Percentiles rank a stretch among this genome's conserved stretches.
These are phyloP conservation scores for Synanthedon vespiformis DNA, from an alignment of 2,888 invertebrate genomes.

Conservation along the genomic window DNA sequence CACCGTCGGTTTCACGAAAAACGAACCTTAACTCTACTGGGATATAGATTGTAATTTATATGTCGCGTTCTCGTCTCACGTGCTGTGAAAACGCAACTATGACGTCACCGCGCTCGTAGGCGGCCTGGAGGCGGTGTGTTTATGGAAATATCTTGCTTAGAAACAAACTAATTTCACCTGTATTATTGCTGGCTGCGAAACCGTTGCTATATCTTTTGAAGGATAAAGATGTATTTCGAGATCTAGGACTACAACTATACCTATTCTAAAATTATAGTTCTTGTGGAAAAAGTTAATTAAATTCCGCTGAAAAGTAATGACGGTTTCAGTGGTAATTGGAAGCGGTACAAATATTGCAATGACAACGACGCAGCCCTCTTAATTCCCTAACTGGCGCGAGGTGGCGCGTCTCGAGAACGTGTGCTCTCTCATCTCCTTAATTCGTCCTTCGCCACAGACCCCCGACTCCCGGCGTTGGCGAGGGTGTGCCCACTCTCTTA, in stretches of 20 bases:
- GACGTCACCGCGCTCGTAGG: slow-evolving; percentile 45
- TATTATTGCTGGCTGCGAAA: too few relatives aligned
- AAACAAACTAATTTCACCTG: background rate
- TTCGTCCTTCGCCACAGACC: slow-evolving; percentile 70
- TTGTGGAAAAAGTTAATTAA: too few relatives aligned
- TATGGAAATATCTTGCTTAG: background rate
- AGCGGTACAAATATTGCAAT: slow-evolving; percentile 3
- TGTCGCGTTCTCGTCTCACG: slow-evolving; percentile 46
- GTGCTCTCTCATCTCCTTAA: slow-evolving; percentile 71
- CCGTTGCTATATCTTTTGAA: too few relatives aligned
- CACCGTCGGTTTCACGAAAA: slow-evolving; percentile 58
- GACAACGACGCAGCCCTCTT: slow-evolving; percentile 20
- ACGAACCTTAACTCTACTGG: slow-evolving; percentile 63
- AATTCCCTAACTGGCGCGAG: slow-evolving; percentile 56
- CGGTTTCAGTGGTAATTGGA: background rate
- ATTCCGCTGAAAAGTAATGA: background rate
- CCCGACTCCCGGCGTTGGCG: slow-evolving; percentile 53
- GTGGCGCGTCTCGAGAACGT: slow-evolving; percentile 65
- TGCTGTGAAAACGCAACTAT: slow-evolving; percentile 53
- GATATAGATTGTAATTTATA: slow-evolving; percentile 67
- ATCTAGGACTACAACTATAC: too few relatives aligned
- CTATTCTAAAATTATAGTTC: background rate
- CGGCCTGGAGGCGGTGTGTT: slow-evolving; percentile 3
- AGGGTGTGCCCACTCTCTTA: slow-evolving; percentile 56
- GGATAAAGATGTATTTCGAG: too few relatives aligned